Conservation (phyloP, 2,113 vertebrate genomes). For the Leptobrachium ailaonicum region DNA sequence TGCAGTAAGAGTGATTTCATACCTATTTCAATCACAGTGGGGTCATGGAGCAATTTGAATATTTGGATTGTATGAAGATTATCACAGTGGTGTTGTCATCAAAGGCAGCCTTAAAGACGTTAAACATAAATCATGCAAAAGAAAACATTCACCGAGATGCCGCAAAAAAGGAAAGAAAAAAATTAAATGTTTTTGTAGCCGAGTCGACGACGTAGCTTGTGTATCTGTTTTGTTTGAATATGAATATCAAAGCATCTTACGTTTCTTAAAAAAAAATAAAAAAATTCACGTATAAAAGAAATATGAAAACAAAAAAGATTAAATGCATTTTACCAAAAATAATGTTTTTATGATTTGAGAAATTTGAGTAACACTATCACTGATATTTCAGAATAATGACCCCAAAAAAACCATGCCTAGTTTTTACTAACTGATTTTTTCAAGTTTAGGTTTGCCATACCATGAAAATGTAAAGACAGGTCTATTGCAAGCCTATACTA, state of each 20-base stretch:
- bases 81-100: constrained; percentile 41
- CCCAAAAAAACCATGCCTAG: too few species aligned
- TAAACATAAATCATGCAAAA: constrained; percentile 30
- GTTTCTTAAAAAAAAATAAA: constrained; percentile 23
- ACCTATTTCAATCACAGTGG: constrained; percentile 41
- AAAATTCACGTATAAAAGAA: not conserved
- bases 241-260: not conserved
- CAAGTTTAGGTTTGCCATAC: too few species aligned
- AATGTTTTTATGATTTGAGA: too few species aligned
- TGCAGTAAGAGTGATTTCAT: constrained; percentile 39
- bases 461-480: too few species aligned
- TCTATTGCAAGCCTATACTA: too few species aligned
- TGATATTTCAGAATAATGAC: too few species aligned
- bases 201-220: not conserved
- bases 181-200: not conserved
- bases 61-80: constrained; percentile 43
- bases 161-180: not conserved
- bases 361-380: too few species aligned
- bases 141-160: constrained; percentile 7
- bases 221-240: not conserved
- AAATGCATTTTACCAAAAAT: not conserved
- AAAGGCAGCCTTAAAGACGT: constrained; percentile 36
- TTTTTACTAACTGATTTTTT: too few species aligned
- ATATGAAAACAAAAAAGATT: not conserved
- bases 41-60: constrained; percentile 42